phyloP scores from a whole-genome alignment of 1,140 invertebrate species.

The Lasioglossum albipes region DNA sequence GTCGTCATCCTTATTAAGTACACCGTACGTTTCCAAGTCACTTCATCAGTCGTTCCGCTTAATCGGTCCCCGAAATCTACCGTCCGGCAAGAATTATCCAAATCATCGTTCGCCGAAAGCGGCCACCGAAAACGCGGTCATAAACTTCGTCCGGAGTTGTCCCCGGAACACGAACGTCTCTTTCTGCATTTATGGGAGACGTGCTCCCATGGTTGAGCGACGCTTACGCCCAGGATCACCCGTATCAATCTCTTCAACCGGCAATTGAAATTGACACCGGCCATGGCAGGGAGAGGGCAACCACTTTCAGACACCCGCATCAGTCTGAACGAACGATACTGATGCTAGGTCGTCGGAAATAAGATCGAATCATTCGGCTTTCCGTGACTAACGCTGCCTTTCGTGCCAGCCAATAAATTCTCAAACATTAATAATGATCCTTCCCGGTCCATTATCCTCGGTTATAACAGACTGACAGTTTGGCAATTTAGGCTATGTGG shows the following conservation, averaged over 20 bases:
- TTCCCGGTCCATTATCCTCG: slow-evolving; percentile 24
- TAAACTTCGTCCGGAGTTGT: slow-evolving; percentile 42
- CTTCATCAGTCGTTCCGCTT: slow-evolving; percentile 48
- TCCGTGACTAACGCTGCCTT: slow-evolving; percentile 32
- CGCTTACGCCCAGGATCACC: slow-evolving; percentile 43
- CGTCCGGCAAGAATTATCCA: slow-evolving; percentile 46
- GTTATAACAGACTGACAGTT: too few species aligned
- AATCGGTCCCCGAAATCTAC: slow-evolving; percentile 49
- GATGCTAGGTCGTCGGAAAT: slow-evolving; percentile 45
- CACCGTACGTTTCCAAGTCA: slow-evolving; percentile 39
- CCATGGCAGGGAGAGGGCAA: neutral
- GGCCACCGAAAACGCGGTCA: slow-evolving; percentile 37
- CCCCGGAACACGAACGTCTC: slow-evolving; percentile 5
- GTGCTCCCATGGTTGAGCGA: slow-evolving; percentile 25
- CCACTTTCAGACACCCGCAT: slow-evolving; percentile 49
- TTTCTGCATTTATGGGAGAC: slow-evolving; percentile 44
- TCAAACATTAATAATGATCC: slow-evolving; percentile 64
- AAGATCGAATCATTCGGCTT: slow-evolving; percentile 35
- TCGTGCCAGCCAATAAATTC: slow-evolving; percentile 61
- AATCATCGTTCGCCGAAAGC: slow-evolving; percentile 52
- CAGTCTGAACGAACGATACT: slow-evolving; percentile 25
- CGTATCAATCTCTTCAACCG: slow-evolving; percentile 63
- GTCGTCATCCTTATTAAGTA: slow-evolving; percentile 47
- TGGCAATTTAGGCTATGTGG: too few species aligned
- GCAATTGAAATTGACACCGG: slow-evolving; percentile 63